These are phyloP conservation scores for Cosmia trapezina DNA, from an alignment of 2,888 invertebrate species.

Conservation along the genomic window DNA sequence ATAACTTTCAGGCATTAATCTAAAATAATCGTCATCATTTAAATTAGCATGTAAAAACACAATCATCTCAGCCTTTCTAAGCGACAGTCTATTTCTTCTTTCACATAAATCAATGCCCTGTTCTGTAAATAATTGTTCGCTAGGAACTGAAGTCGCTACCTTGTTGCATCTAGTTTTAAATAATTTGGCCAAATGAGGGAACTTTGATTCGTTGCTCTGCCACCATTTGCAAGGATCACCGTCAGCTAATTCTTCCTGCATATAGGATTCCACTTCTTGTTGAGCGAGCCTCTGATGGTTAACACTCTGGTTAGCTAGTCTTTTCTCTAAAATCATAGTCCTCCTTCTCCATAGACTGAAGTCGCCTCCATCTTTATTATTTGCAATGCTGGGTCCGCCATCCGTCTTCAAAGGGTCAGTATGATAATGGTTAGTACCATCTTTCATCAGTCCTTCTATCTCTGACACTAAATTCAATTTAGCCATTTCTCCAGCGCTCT, in stretches of 20 bases:
- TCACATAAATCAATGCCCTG: background rate
- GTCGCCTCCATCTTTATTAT: constrained; percentile 1
- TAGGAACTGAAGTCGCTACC: constrained; percentile 18
- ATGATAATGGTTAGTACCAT: background rate
- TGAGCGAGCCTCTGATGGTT: constrained; percentile 6
- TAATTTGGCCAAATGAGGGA: constrained; percentile 27
- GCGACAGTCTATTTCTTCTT: background rate
- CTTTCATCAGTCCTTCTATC: constrained; percentile 8
- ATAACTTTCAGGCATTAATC: constrained; percentile 16
- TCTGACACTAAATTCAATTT: constrained; percentile 10
- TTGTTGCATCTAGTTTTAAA: constrained; percentile 23
- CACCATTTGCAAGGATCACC: constrained; percentile 28
- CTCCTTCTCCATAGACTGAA: constrained; percentile 33
- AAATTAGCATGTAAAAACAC: constrained; percentile 29
- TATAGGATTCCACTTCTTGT: constrained; percentile 31
- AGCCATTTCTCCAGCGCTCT: constrained; percentile 10
- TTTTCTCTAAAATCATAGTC: constrained; percentile 11
- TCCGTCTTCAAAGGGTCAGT: background rate
- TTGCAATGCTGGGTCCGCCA: no score
- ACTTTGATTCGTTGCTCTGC: constrained; percentile 21
- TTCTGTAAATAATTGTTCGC: constrained; percentile 11
- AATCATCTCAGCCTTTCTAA: constrained; percentile 2
- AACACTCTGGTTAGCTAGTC: no score
- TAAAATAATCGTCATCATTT: constrained; percentile 17
- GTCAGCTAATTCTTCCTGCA: constrained; percentile 8